A percentile compares a stretch with the other conserved stretches of the same genome.
Evolutionary conservation across 2,888 invertebrate genomes (phyloP).

Genomic region (Aleiodes alternator): DNA sequence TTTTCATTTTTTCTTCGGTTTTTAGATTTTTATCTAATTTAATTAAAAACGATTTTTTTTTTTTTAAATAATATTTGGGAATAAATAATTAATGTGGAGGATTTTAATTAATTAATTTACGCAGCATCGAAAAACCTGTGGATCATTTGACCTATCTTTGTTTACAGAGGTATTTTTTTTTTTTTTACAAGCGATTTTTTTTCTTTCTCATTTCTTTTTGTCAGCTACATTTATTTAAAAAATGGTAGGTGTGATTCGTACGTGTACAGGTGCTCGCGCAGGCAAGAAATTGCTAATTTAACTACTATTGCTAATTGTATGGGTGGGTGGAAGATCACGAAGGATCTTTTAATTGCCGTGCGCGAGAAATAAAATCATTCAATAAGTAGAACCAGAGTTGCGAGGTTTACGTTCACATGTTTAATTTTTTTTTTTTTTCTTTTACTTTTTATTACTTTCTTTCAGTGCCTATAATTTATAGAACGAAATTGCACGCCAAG

Average conservation of each 20-base stretch:
- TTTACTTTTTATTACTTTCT: not conserved
- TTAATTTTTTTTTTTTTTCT: no score
- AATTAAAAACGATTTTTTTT: not conserved
- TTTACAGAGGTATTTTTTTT: slow-evolving; percentile 50
- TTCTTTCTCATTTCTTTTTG: slow-evolving; percentile 25
- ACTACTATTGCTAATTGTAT: slow-evolving; percentile 23
- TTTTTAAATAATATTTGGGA: not conserved
- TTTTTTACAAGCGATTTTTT: slow-evolving; percentile 40
- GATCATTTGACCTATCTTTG: slow-evolving; percentile 51
- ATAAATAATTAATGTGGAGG: not conserved
- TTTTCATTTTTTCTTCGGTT: slow-evolving; percentile 27
- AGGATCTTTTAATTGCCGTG: slow-evolving; percentile 24
- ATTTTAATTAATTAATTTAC: slow-evolving; percentile 25
- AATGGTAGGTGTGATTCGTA: slow-evolving; percentile 38
- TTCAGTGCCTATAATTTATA: not conserved
- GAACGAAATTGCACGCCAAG: slow-evolving; percentile 12
- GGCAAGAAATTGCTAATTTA: slow-evolving; percentile 30
- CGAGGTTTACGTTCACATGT: slow-evolving; percentile 23
- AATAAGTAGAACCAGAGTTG: not conserved
- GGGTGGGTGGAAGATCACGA: slow-evolving; percentile 2
- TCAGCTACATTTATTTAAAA: slow-evolving; percentile 8
- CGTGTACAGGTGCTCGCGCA: slow-evolving; percentile 46
- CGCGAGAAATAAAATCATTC: slow-evolving; percentile 13
- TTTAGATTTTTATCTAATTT: not conserved
- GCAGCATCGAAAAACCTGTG: slow-evolving; percentile 49